Evolutionary conservation across 1,140 invertebrate genomes (phyloP).

Genomic region (Eueides isabella): DNA sequence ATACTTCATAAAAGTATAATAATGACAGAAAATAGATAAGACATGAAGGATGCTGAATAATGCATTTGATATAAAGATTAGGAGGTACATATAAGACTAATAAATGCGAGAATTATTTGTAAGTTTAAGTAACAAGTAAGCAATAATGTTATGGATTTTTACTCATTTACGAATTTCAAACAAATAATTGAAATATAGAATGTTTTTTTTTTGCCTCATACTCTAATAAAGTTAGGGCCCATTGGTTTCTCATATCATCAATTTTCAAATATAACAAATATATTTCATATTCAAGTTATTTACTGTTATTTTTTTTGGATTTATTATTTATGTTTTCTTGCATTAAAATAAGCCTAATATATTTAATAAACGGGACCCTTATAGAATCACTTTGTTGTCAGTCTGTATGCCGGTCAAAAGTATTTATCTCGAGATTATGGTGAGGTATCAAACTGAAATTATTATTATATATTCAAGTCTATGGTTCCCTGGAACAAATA

Average conservation of each 20-base stretch:
- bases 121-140: not conserved
- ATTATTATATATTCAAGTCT: no score
- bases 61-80: slow-evolving; percentile 21
- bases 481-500: no score
- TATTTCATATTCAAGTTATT: no score
- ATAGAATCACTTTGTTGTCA: no score
- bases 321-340: no score
- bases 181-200: not conserved
- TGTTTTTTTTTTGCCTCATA: not conserved
- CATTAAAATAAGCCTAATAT: not conserved
- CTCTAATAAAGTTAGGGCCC: not conserved
- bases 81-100: slow-evolving; percentile 1
- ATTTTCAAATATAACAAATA: no score
- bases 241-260: no score
- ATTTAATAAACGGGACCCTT: no score
- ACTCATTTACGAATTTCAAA: not conserved
- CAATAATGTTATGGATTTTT: not conserved
- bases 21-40: slow-evolving; percentile 20
- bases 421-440: no score
- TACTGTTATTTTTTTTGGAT: no score
- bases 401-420: no score
- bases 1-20: slow-evolving; percentile 29
- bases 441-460: no score
- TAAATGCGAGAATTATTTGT: not conserved
- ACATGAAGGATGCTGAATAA: slow-evolving; percentile 20